These are phyloP conservation scores for Drosophila sproati DNA, from an alignment of 1,140 invertebrate species.

Conservation along the genomic window DNA sequence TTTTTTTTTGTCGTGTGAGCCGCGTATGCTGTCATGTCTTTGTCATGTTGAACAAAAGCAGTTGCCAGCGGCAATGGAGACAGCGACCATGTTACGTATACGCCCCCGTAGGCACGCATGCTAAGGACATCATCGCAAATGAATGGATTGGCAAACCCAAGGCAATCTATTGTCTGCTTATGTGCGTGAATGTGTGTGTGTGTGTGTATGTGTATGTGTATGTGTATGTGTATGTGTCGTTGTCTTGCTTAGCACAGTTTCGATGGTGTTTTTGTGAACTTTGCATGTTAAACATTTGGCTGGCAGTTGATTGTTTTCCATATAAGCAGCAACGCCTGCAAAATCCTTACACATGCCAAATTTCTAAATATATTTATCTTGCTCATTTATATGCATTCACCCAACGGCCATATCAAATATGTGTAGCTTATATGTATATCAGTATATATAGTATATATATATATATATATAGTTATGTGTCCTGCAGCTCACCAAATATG, in stretches of 20 bases:
- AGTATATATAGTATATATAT: constrained; percentile 31
- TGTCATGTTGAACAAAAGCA: constrained; percentile 81
- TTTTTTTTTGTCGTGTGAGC: constrained; percentile 36
- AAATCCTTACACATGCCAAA: constrained; percentile 11
- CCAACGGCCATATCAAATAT: constrained; percentile 50
- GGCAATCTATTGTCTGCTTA: constrained; percentile 72
- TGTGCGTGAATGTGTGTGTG: constrained; percentile 12
- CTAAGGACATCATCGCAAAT: constrained; percentile 69
- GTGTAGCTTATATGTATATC: constrained; percentile 18
- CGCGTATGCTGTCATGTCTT: constrained; percentile 74
- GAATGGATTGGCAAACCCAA: constrained; percentile 61
- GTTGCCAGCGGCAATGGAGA: constrained; percentile 38
- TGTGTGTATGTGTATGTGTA: constrained; percentile 10
- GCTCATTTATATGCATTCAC: constrained; percentile 74
- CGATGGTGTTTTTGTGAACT: constrained; percentile 26
- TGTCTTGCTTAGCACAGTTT: constrained; percentile 25
- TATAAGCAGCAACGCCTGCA: constrained; percentile 30
- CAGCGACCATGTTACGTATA: constrained; percentile 67
- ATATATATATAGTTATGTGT: constrained; percentile 51
- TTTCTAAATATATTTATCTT: constrained; percentile 37
- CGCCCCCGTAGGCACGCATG: constrained; percentile 61
- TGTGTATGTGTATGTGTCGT: background rate
- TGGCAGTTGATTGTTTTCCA: constrained; percentile 76
- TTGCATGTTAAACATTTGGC: constrained; percentile 53
- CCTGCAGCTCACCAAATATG: constrained; percentile 61